Evolutionary conservation across 2,113 vertebrate genomes (phyloP), one percentile per base, ranked within the genome.

Genomic region (Plectropomus leopardus): DNA sequence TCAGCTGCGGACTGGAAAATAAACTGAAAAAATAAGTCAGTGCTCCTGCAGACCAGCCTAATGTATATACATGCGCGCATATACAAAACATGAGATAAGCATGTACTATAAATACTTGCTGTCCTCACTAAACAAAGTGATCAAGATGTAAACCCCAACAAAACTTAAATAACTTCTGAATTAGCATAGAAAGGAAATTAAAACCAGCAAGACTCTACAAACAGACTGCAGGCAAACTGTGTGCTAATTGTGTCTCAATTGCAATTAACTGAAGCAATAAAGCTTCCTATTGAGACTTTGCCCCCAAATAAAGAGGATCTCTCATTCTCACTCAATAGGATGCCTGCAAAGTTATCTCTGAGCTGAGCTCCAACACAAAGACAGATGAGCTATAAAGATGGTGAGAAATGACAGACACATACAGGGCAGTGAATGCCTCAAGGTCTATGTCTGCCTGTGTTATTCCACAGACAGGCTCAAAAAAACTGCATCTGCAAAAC

Each of bases 161-260:
- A 67, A 88, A 69, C 78, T 89, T 91, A 92, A 93, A 85, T 93
- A 92, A 86, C 47, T 78, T 78, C 71, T 36, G 34, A 86, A 90
- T 91, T 92, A 85, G 75, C 90, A 89, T 87, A 57, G 60, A 78
- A 83, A 17, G 55, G 71, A 86, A 88, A 90, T 92, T 77, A 90
- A 86, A 88, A 76, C 16, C 89, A 90, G 92, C 86, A 54, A 82
- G 91, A 74, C 70, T 88, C 80, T 76, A 48, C 89, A 92, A 91
- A 92, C 89, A 93, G 87, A 89, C 89, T 90, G 83, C 87, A 71
- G 90, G 88, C 91, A 81, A 45, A 79, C 84, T 91, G 90, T 78
- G 91, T 34, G 63, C 84, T 93, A 92, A 93, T 91, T 1, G 68
- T 78, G 51, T 88, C 72, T 83, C 77, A 84, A 86, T 90, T 90